Conservation (phyloP, 2,797 vertebrate species). For the Halcyon smyrnensis region DNA sequence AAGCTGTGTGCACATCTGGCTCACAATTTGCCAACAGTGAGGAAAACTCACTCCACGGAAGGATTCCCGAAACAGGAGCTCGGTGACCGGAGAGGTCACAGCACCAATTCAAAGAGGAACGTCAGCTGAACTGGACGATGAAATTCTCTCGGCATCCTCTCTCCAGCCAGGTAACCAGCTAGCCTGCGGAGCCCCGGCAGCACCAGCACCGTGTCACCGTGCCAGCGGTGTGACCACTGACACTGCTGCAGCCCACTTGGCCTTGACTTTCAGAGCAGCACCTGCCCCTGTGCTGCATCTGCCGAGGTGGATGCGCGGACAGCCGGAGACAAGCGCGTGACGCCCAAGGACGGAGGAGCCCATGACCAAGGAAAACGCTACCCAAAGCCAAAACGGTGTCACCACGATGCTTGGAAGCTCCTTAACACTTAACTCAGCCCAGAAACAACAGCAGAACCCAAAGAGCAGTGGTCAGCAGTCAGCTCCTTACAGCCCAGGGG, state of each 20-base stretch:
- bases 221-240: neutral
- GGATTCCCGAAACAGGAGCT: neutral
- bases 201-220: neutral
- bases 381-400: neutral
- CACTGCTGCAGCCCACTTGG: neutral
- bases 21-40: neutral
- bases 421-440: neutral
- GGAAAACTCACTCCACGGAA: neutral
- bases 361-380: neutral
- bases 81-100: neutral
- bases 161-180: neutral
- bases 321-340: neutral
- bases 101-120: neutral
- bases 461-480: accelerated
- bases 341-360: neutral
- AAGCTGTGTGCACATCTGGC: neutral
- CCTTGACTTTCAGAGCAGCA: neutral
- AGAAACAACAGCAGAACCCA: neutral
- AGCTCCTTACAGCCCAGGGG: neutral
- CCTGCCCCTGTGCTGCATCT: neutral
- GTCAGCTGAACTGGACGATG: too few species aligned
- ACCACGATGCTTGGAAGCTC: neutral
- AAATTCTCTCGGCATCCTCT: neutral
- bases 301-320: neutral
- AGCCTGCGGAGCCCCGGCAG: neutral